Evolutionary conservation across 2,888 invertebrate species (phyloP).

Genomic region (Noctuana brunneofusca): DNA sequence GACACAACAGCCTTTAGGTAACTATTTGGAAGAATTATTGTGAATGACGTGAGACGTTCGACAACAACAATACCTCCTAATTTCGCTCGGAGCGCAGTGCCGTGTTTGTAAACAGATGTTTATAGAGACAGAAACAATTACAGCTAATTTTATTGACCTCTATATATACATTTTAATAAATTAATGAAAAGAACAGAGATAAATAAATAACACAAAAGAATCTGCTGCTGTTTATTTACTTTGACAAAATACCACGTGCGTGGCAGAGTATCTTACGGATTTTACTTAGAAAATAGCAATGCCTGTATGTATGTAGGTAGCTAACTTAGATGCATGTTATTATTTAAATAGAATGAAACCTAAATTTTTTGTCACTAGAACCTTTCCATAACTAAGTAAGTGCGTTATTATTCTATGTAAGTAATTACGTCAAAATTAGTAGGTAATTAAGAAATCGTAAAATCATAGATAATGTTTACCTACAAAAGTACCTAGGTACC

Average conservation of each 20-base stretch:
- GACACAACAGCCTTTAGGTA: constrained; percentile 79
- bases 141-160: neutral
- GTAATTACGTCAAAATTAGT: no score
- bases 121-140: neutral
- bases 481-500: no score
- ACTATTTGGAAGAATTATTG: constrained; percentile 56
- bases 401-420: no score
- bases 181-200: neutral
- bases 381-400: no score
- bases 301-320: no score
- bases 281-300: neutral
- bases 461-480: no score
- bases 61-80: constrained; percentile 19
- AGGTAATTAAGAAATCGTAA: no score
- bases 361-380: no score
- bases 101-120: constrained; percentile 41
- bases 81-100: constrained; percentile 6
- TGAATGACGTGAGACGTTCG: constrained; percentile 14
- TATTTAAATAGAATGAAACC: no score
- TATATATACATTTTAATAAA: neutral
- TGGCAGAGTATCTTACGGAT: constrained; percentile 1
- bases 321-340: no score
- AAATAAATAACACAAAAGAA: neutral
- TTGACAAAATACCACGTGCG: constrained; percentile 23
- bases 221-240: neutral